Percentiles rank a stretch among this genome's conserved stretches.
Conservation (phyloP, 1,140 invertebrate genomes). For the Calosoma granatense region DNA sequence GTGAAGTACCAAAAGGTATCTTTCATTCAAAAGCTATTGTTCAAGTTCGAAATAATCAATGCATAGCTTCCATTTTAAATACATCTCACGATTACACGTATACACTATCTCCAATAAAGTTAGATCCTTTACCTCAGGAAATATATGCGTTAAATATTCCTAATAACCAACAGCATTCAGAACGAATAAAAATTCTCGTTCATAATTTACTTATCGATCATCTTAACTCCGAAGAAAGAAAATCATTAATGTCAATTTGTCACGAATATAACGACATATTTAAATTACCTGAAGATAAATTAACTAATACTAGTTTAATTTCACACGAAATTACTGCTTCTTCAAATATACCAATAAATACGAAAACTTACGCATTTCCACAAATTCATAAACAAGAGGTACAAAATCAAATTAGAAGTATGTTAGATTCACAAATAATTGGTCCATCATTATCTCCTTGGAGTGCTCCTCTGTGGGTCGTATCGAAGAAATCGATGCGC, state of each 20-base stretch:
- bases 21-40: slow-evolving; percentile 1
- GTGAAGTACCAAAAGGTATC: no score
- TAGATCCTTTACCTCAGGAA: not conserved
- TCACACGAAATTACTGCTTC: no score
- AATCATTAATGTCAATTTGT: not conserved
- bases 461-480: slow-evolving; percentile 23
- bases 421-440: slow-evolving; percentile 17
- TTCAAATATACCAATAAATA: not conserved
- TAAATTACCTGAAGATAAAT: not conserved
- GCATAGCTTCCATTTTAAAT: not conserved
- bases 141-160: not conserved
- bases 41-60: not conserved
- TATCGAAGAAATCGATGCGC: slow-evolving; percentile 25
- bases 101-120: not conserved
- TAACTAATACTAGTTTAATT: not conserved
- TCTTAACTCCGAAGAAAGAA: not conserved
- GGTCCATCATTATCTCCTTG: slow-evolving; percentile 17
- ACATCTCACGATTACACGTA: not conserved
- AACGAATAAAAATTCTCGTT: not conserved
- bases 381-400: slow-evolving; percentile 24
- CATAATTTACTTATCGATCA: not conserved
- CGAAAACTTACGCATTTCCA: slow-evolving; percentile 24
- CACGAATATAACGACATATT: not conserved
- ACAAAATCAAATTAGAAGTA: slow-evolving; percentile 19
- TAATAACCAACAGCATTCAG: not conserved